phyloP scores from a whole-genome alignment of 2,888 invertebrate genomes.

The Aplocera efformata region DNA sequence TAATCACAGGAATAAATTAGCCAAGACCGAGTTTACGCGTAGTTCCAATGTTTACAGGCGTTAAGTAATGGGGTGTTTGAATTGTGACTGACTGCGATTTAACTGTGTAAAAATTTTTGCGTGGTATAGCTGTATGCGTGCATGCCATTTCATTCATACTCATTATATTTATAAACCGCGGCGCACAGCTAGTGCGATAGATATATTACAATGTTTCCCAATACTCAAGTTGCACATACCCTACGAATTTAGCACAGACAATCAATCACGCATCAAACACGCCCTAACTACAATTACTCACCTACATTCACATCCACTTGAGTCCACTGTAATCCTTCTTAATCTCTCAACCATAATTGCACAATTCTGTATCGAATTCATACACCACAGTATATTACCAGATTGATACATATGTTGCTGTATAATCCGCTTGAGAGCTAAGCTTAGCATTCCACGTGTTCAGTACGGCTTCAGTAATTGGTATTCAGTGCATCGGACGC shows the following conservation, averaged over 20 bases:
- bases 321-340: conserved; percentile 16
- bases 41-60: background rate
- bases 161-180: too few species aligned
- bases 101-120: too few species aligned
- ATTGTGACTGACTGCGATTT: too few species aligned
- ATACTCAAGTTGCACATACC: too few species aligned
- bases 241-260: too few species aligned
- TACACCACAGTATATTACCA: conserved; percentile 12
- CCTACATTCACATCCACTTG: conserved; percentile 10
- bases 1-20: conserved; percentile 28
- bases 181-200: background rate
- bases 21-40: background rate
- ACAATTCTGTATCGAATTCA: conserved; percentile 31
- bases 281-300: background rate
- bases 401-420: conserved; percentile 31
- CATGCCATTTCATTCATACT: too few species aligned
- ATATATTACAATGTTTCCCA: too few species aligned
- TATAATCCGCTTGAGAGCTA: conserved; percentile 40
- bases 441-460: conserved; percentile 57
- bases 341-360: conserved; percentile 33
- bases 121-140: too few species aligned
- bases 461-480: conserved; percentile 63
- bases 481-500: conserved; percentile 66
- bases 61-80: too few species aligned
- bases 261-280: background rate